Evolutionary conservation across 2,113 vertebrate genomes (phyloP).

Genomic region (Columba janthina): DNA sequence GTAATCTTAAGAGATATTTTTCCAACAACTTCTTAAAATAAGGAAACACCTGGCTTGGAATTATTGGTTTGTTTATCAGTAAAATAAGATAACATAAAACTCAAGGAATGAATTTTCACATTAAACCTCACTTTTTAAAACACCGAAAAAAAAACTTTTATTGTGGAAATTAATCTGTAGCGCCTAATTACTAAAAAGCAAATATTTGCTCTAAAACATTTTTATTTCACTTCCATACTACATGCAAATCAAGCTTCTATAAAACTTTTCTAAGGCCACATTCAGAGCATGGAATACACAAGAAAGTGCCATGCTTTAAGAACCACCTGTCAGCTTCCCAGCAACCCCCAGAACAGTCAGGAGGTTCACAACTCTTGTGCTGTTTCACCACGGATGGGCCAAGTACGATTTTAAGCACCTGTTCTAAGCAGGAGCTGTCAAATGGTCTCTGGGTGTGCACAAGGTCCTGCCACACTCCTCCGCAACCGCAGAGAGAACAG

Average conservation of each 20-base stretch:
- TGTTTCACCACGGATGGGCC: neutral
- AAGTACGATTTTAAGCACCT: slow-evolving; percentile 9
- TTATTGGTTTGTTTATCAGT: neutral
- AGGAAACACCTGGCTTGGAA: neutral
- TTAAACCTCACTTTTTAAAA: neutral
- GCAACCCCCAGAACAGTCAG: neutral
- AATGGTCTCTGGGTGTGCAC: slow-evolving; percentile 18
- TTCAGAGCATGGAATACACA: neutral
- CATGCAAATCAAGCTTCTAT: neutral
- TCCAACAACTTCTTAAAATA: neutral
- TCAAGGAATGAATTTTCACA: neutral
- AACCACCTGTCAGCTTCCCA: neutral
- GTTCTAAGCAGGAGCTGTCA: slow-evolving; percentile 35
- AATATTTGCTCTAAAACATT: neutral
- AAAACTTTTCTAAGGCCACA: neutral
- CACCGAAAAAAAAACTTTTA: neutral
- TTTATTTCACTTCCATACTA: neutral
- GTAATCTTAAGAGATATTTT: neutral
- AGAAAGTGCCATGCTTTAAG: neutral
- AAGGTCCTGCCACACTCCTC: neutral
- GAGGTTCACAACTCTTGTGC: neutral
- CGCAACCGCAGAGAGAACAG: neutral
- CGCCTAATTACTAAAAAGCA: neutral
- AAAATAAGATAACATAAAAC: neutral
- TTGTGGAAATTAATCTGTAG: neutral